Base-by-base conservation (phyloP, 1,140 invertebrate genomes). In the Drosophila ohnishii region DNA sequence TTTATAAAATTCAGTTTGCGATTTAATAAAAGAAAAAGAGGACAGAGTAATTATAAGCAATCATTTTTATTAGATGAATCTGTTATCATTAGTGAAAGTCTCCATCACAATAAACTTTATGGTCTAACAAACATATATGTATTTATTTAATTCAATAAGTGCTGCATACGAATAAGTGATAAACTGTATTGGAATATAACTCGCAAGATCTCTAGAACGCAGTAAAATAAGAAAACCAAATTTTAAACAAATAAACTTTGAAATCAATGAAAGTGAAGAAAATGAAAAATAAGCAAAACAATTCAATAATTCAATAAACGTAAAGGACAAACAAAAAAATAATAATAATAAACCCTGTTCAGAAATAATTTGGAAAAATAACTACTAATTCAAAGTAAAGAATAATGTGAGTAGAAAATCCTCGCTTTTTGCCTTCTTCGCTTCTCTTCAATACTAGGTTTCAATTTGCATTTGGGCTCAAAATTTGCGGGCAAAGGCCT, bases 401-500 rank as follows among this genome's bases (percentile, higher is more conserved):
- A 19, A 32, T 19, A 8, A 19, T 19, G 8, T n/a, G 51, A 19
- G 16, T 32, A 51, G 22, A 10, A 10, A 5, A 5, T 35, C 13
- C 30, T 13, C 5, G 51, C 32, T 14, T 22, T 32, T 22, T 11
- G 50, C 50, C 6, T 7, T 16, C 4, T 37, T 22, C 22, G 22
- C 2, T 22, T 53, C 28, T 19, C 22, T 10, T 16, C 19, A 62
- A 62, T 62, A 64, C 61, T 44, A 42, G 4, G 30, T 11, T 42
- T 19, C 6, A 11, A 16, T 34, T n/a, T 16, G 30, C 3, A 4
- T 10, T n/a, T 25, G 16, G 13, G 16, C 32, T 56, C 63, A 74
- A 35, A 62, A 66, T 16, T 75, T 75, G 34, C 73, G 73, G 5
- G 45, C 47, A 8, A 86, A 73, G 2, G 78, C 50, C 51, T 69